Conservation (phyloP, 2,888 invertebrate species). For the Protophormia terraenovae region DNA sequence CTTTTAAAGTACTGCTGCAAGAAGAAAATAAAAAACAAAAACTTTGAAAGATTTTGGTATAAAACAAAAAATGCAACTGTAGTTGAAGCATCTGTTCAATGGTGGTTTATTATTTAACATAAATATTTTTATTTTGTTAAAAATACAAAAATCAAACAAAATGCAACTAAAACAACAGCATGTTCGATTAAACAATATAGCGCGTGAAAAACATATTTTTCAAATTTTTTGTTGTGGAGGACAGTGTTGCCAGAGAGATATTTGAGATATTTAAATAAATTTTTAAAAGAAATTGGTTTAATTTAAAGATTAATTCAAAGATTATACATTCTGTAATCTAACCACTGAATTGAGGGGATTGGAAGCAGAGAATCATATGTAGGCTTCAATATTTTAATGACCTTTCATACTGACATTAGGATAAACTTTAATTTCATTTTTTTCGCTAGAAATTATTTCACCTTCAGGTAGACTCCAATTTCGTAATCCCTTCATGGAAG, state of each 20-base stretch:
- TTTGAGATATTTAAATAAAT: neutral
- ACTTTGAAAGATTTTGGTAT: neutral
- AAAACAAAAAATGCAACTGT: constrained; percentile 28
- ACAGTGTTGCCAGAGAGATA: constrained; percentile 17
- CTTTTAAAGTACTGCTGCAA: constrained; percentile 8
- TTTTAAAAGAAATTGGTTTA: too few relatives aligned
- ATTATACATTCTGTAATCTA: too few relatives aligned
- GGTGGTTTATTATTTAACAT: constrained; percentile 40
- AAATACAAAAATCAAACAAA: neutral
- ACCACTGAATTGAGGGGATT: too few relatives aligned
- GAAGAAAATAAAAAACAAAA: constrained; percentile 6
- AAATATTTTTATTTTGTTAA: constrained; percentile 35
- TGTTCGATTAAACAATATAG: neutral
- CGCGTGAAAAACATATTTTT: neutral
- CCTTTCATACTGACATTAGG: too few relatives aligned
- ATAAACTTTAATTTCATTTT: too few relatives aligned
- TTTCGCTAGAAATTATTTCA: too few relatives aligned
- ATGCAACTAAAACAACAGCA: neutral
- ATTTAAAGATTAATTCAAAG: too few relatives aligned
- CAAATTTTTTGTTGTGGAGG: neutral
- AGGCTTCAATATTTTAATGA: too few relatives aligned
- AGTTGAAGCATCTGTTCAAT: constrained; percentile 43
- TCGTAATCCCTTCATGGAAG: too few relatives aligned
- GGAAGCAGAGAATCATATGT: too few relatives aligned
- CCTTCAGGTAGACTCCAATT: too few relatives aligned